Evolutionary conservation across 1,140 invertebrate species (phyloP), one percentile per base, ranked within the genome.

Genomic region (Brachionus manjavacas): DNA sequence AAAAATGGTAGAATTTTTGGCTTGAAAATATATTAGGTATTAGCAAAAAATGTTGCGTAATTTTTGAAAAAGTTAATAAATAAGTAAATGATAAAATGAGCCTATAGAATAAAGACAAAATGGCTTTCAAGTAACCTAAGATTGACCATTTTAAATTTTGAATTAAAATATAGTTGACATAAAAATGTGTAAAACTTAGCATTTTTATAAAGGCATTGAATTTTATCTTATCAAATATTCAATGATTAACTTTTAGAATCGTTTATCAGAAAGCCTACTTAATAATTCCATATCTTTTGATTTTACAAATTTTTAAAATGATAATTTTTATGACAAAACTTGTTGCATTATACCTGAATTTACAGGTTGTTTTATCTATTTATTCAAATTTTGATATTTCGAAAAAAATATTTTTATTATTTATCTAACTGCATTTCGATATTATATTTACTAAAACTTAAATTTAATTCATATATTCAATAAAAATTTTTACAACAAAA

Each of bases 351-450:
- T 60, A 60, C 52, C 52, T 60, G 43, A 46, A 23, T 60, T 35
- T 35, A 60, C 52, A 60, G 52, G 52, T 60, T 60, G 2, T 46
- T 55, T 60, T 60, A 60, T 60, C 52, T 60, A 20, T 60, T 60
- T 60, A 60, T 60, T 60, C 52, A 60, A 60, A 60, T 60, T 60
- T 60, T 60, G 52, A 60, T 60, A 60, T 60, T 60, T 60, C 52
- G 52, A 60, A 60, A 4, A 55, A 8, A n/a, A 16, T 6, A 7
- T 35, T 35, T n/a, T 16, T 16, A 20, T 60, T 60, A 20, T 60
- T 20, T 60, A 16, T 55, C 20, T 16, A 9, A 9, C 16, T 20
- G 16, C 25, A 20, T 60, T 20, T 60, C 16, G 52, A 60, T 52
- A n/a, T 16, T 52, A 52, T n/a, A 52, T 52, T 52, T 52, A 52